Base-by-base conservation (phyloP, 2,797 vertebrate genomes). In the Aldrovandia affinis region DNA sequence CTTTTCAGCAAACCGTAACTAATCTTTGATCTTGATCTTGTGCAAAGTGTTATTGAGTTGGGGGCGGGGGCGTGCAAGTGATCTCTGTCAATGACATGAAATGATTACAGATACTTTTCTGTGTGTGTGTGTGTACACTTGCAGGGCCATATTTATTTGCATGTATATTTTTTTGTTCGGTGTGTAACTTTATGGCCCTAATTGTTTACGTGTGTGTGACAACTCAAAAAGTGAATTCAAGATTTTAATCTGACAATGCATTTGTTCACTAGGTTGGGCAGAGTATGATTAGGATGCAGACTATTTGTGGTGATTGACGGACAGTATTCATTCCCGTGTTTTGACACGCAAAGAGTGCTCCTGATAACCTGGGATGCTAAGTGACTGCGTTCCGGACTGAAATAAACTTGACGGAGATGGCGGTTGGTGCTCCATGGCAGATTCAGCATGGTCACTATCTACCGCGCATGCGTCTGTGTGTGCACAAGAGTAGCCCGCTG, bases 61-160 rank as follows among this genome's bases (percentile, higher is more conserved):
- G 47, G 12, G 47, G 12, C 0, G 12, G 47, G 47, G 47, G n/a
- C n/a, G 47, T 50, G 12, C 47, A 50, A 12, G 6, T 50, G 12
- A 6, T 50, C 12, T 50, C 12, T 5, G 47, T 50, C 12, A 50
- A 6, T 50, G 47, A 50, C 12, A 50, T 50, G 12, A 50, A 50
- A 50, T 6, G 6, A 5, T 50, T 50, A 50, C 90, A 87, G 84
- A 83, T 84, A 79, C 7, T 86, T 65, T 59, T 50, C 14, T 78
- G 73, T 80, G 78, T 70, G 78, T 80, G 59, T 84, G 83, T 80
- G 78, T 84, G 77, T 84, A 77, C 65, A 77, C 80, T 59, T 80
- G 78, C 78, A 22, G 22, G 3, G 22, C 22, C 22, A 6, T 25
- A 30, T 30, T 68, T 68, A 15, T 30, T 14, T 14, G 10, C 12